phyloP scores from a whole-genome alignment of 2,113 vertebrate genomes.

The Podocnemis expansa region DNA sequence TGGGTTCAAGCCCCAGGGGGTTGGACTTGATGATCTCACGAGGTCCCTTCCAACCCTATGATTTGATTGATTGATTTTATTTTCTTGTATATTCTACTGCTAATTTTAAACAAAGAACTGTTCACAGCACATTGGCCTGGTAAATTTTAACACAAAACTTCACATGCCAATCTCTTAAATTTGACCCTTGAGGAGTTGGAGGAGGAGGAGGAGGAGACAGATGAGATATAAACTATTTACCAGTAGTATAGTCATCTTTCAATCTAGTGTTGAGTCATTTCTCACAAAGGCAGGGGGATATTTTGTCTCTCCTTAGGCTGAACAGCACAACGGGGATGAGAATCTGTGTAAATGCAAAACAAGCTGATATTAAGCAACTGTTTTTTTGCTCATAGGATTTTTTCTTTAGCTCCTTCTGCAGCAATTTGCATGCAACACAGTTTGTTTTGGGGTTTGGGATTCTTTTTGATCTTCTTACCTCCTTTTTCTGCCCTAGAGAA shows the following conservation, averaged over 20 bases:
- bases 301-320: background rate
- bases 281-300: background rate
- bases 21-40: too few species aligned
- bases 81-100: background rate
- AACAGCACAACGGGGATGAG: background rate
- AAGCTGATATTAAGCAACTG: constrained; percentile 22
- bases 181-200: background rate
- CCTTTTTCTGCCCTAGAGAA: background rate
- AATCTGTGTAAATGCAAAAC: background rate
- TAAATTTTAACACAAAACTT: background rate
- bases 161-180: background rate
- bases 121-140: background rate
- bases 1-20: too few species aligned
- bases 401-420: background rate
- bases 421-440: background rate
- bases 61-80: too few species aligned
- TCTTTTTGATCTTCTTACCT: background rate
- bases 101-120: background rate
- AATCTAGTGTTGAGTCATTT: background rate
- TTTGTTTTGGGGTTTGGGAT: background rate
- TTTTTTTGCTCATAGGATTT: background rate
- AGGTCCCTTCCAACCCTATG: too few species aligned
- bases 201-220: background rate
- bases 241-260: constrained; percentile 4
- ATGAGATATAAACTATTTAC: background rate